Percentiles rank a stretch among this genome's conserved stretches.
These are phyloP conservation scores for Syngnathus rostellatus DNA, from an alignment of 2,797 vertebrate species.

Conservation along the genomic window DNA sequence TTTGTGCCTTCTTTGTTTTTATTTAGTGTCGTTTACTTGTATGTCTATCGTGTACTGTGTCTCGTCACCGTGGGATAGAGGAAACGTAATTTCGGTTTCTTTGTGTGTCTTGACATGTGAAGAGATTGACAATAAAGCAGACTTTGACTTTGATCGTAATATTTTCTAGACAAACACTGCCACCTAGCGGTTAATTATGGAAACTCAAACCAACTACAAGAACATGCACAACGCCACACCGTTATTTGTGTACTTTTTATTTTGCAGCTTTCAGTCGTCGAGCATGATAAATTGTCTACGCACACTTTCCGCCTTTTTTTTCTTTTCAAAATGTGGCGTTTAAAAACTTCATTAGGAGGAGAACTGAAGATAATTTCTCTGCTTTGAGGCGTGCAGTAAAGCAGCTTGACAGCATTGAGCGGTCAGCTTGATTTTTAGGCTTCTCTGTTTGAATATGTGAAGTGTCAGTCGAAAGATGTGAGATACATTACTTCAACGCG, in stretches of 20 bases:
- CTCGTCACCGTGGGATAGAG: too few relatives aligned
- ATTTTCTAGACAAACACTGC: background rate
- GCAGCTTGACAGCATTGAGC: background rate
- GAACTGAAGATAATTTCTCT: background rate
- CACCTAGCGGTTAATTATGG: background rate
- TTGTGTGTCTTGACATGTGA: too few relatives aligned
- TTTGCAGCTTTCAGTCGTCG: background rate
- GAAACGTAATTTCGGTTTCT: too few relatives aligned
- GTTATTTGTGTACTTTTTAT: background rate
- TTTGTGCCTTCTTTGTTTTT: too few relatives aligned
- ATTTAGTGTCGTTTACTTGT: too few relatives aligned
- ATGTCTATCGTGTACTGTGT: too few relatives aligned
- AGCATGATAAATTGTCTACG: too few relatives aligned
- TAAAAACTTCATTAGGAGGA: background rate
- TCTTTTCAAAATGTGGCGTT: background rate
- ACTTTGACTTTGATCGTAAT: too few relatives aligned
- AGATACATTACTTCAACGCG: background rate
- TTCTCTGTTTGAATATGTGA: conserved; percentile 5
- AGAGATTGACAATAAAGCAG: too few relatives aligned
- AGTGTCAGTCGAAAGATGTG: background rate
- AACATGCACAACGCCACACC: background rate
- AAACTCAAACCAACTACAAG: background rate
- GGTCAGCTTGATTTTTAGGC: background rate
- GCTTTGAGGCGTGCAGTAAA: conserved; percentile 4
- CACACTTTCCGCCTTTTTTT: background rate